Percentiles rank a stretch among this genome's conserved stretches.
These are phyloP conservation scores for Chloroceryle amazona DNA, from an alignment of 2,797 vertebrate species.

Conservation along the genomic window DNA sequence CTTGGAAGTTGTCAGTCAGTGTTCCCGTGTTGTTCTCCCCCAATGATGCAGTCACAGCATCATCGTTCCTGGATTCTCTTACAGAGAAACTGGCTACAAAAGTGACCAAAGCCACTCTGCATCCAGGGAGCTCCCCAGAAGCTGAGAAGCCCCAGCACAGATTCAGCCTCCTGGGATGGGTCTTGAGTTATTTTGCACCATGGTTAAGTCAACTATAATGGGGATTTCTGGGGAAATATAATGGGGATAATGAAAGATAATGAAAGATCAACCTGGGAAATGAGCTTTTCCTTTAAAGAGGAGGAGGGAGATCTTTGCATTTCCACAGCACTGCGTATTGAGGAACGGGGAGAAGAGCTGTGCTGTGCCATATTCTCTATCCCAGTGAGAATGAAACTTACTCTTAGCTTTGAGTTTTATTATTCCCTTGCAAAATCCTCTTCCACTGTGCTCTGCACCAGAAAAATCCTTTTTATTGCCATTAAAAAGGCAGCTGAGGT, in stretches of 20 bases:
- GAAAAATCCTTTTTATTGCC: slow-evolving; percentile 55
- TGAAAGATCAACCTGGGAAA: neutral
- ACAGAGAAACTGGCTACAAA: neutral
- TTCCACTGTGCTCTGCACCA: slow-evolving; percentile 40
- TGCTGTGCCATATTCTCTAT: neutral
- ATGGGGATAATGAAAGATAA: neutral
- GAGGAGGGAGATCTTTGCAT: neutral
- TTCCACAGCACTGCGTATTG: neutral
- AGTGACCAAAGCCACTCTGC: neutral
- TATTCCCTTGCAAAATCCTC: slow-evolving; percentile 3
- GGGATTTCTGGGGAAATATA: neutral
- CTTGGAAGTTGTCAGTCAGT: neutral
- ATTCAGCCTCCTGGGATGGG: neutral
- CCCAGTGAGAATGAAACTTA: neutral
- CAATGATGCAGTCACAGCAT: neutral
- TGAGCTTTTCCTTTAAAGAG: neutral
- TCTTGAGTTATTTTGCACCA: neutral
- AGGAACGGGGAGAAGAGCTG: neutral
- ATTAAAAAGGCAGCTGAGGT: slow-evolving; percentile 39
- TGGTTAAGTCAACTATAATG: neutral
- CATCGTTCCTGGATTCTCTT: neutral
- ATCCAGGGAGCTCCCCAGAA: neutral
- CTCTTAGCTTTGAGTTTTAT: neutral
- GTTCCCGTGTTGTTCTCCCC: neutral
- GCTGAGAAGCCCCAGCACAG: neutral